Base-by-base conservation (phyloP, 2,797 vertebrate species). In the Tarsius wallacei region DNA sequence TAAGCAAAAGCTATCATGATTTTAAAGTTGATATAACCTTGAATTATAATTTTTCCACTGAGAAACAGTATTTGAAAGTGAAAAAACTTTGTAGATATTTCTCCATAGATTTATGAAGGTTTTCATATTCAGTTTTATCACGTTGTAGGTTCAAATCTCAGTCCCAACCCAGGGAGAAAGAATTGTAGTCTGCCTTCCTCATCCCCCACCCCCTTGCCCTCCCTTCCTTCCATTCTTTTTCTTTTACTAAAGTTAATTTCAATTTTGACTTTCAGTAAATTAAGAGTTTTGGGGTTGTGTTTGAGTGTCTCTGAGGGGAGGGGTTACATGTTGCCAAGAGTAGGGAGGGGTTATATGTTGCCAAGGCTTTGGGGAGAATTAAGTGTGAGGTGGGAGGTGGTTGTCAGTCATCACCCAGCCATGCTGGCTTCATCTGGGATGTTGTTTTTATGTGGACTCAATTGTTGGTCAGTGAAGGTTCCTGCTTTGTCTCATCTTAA, bases 21-120 rank as follows among this genome's bases (percentile, higher is more conserved):
- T 51, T 91, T 91, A 66, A 94, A 93, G 22, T 64, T 84, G 76
- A 85, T 70, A 61, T 81, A 57, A 42, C 42, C 59, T 68, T 87
- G 8, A 57, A 66, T 77, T 90, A 76, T 49, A 36, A 91, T 5
- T 76, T 42, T 91, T 61, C 47, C 26, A 26, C 36, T 57, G 49
- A 70, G 95, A 81, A 88, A 68, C 4, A 71, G 24, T 83, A 76
- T 76, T 84, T 68, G 83, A 93, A 59, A 64, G 55, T 81, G 61
- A 93, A n/a, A 76, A 28, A 7, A 63, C 21, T 70, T 63, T 63
- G 73, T 49, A 77, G 53, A 24, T 90, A 68, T 70, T 91, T 93
- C 33, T 68, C 31, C 59, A 14, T 42, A 61, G 10, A 70, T 83
- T 74, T 70, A 57, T 59, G 51, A 51, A 93, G 36, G 17, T 86